Evolutionary conservation across 2,797 vertebrate genomes (phyloP).

Genomic region (Trematomus bernacchii): DNA sequence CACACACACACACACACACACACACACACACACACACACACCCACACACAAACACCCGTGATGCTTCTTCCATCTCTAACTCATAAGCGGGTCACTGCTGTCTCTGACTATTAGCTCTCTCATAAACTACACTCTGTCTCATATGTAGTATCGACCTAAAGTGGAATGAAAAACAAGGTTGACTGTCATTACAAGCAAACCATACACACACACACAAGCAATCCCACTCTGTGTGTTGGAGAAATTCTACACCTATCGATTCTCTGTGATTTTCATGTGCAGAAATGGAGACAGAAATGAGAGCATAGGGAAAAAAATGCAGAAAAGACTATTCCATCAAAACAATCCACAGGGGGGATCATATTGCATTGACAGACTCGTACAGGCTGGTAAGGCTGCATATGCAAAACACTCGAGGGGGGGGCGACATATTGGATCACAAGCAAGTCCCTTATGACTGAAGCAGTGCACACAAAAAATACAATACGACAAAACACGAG

Average conservation of each 20-base stretch:
- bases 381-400: slow-evolving; percentile 42
- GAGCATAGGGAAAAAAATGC: slow-evolving; percentile 33
- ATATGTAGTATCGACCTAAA: slow-evolving; percentile 64
- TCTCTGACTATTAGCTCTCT: slow-evolving; percentile 58
- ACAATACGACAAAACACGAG: slow-evolving; percentile 8
- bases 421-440: slow-evolving; percentile 15
- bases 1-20: neutral
- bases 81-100: slow-evolving; percentile 56
- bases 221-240: slow-evolving; percentile 25
- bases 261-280: slow-evolving; percentile 51
- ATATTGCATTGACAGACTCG: slow-evolving; percentile 27
- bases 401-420: slow-evolving; percentile 8
- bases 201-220: slow-evolving; percentile 40
- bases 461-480: neutral
- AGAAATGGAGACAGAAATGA: slow-evolving; percentile 54
- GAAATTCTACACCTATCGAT: slow-evolving; percentile 67
- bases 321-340: slow-evolving; percentile 55
- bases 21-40: neutral
- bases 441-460: slow-evolving; percentile 18
- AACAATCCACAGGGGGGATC: slow-evolving; percentile 43
- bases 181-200: slow-evolving; percentile 52
- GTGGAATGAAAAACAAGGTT: slow-evolving; percentile 59
- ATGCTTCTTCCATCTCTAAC: slow-evolving; percentile 32
- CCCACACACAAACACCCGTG: neutral
- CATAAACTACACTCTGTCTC: slow-evolving; percentile 63